A percentile compares a stretch with the other conserved stretches of the same genome.
Evolutionary conservation across 2,888 invertebrate genomes (phyloP).

Genomic region (Mythimna lalbum): DNA sequence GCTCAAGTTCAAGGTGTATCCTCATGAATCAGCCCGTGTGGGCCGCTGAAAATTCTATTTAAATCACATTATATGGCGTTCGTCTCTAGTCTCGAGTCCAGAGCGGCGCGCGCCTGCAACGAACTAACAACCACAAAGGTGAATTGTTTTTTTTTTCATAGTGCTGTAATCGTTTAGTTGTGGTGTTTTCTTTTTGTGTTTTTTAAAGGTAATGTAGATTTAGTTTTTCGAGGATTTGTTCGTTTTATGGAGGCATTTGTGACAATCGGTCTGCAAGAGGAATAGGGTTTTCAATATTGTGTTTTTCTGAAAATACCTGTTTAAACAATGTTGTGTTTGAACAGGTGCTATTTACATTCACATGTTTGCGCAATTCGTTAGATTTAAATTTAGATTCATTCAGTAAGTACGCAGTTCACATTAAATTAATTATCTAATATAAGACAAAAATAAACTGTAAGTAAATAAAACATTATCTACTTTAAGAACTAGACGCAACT

Average conservation of each 20-base stretch:
- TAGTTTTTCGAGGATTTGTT: background rate
- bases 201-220: conserved; percentile 22
- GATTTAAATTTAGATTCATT: background rate
- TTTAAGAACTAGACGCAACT: background rate
- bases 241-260: background rate
- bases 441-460: too few relatives aligned
- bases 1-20: conserved; percentile 87
- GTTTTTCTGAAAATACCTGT: conserved; percentile 2
- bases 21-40: conserved; percentile 84
- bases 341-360: conserved; percentile 7
- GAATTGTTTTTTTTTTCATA: conserved; percentile 55
- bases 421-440: too few relatives aligned
- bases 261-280: background rate
- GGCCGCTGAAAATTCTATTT: conserved; percentile 88
- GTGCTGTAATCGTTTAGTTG: conserved; percentile 9
- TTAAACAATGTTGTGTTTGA: conserved; percentile 7
- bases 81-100: conserved; percentile 79
- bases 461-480: background rate
- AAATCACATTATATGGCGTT: conserved; percentile 79
- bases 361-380: background rate
- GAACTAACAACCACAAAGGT: conserved; percentile 77
- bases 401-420: background rate
- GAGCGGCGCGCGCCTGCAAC: conserved; percentile 89
- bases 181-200: conserved; percentile 30
- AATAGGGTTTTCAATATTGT: background rate